These are phyloP conservation scores for Trachemys scripta DNA, from an alignment of 2,113 vertebrate species.

Conservation along the genomic window DNA sequence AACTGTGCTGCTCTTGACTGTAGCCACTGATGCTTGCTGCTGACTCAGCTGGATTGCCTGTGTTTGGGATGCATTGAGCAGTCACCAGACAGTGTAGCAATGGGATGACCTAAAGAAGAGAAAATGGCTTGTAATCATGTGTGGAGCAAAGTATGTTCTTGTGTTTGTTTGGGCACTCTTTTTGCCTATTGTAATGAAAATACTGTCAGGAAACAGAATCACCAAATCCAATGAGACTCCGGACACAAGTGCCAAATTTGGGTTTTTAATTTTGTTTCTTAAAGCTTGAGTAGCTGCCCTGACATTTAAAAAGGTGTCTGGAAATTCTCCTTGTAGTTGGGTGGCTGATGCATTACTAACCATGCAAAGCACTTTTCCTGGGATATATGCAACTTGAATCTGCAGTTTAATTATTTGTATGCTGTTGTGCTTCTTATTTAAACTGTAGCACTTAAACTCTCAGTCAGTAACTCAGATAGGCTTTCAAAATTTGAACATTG, in stretches of 20 bases:
- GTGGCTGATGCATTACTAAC: neutral
- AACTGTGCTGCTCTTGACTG: neutral
- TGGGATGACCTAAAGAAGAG: neutral
- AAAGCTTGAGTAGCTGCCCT: neutral
- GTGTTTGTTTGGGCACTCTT: neutral
- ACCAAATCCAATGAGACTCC: neutral
- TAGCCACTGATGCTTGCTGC: neutral
- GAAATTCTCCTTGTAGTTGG: neutral
- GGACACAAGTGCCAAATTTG: neutral
- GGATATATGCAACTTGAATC: neutral
- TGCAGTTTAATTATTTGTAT: neutral
- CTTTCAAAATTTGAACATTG: neutral
- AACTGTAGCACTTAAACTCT: too few species aligned
- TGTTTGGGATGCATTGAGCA: neutral
- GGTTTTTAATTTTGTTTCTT: neutral
- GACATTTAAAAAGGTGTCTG: neutral
- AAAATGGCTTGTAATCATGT: neutral
- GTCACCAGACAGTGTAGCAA: neutral
- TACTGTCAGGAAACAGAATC: neutral
- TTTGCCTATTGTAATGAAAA: accelerated
- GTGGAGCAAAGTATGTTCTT: neutral
- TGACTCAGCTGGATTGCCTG: neutral
- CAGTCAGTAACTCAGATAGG: neutral
- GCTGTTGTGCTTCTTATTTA: neutral
- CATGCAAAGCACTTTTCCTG: neutral